These are phyloP conservation scores for Drosophila dunni DNA, from an alignment of 1,140 invertebrate genomes.

Conservation along the genomic window DNA sequence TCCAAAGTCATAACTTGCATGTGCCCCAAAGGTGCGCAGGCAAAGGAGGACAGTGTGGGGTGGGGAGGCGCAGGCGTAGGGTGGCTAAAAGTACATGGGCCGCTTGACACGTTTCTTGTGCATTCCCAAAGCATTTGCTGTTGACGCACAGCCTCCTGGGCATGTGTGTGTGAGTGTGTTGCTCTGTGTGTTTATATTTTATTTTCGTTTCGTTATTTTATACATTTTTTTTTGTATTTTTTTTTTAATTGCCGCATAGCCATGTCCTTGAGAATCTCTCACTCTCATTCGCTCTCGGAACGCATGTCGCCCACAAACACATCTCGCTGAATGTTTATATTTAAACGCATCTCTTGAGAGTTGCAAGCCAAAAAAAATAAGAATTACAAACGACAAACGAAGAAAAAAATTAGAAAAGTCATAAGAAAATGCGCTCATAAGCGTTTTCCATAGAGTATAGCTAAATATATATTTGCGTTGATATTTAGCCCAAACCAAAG, in stretches of 20 bases:
- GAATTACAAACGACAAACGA: neutral
- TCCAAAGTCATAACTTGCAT: conserved; percentile 43
- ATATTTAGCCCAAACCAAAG: conserved; percentile 11
- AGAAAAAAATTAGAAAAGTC: conserved; percentile 31
- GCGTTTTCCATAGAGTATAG: neutral
- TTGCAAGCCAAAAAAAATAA: conserved; percentile 23
- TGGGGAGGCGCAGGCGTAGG: neutral
- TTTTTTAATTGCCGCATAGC: conserved; percentile 50
- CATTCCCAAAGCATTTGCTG: conserved; percentile 32
- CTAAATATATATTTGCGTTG: conserved; percentile 19
- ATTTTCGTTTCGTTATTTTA: conserved; percentile 56
- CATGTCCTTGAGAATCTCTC: conserved; percentile 48
- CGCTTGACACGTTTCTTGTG: conserved; percentile 55
- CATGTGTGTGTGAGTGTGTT: conserved; percentile 14
- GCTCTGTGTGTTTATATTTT: conserved; percentile 51
- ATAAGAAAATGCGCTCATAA: conserved; percentile 22
- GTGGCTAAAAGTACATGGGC: conserved; percentile 27
- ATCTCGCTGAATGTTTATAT: conserved; percentile 59
- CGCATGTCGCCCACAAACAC: conserved; percentile 21
- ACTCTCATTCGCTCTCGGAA: neutral
- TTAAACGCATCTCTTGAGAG: conserved; percentile 68
- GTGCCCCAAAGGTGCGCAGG: conserved; percentile 20
- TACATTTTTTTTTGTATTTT: conserved; percentile 8
- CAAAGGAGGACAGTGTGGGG: neutral
- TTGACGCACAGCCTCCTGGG: conserved; percentile 46